Conservation (phyloP, 2,797 vertebrate genomes). For the Setipinna tenuifilis region DNA sequence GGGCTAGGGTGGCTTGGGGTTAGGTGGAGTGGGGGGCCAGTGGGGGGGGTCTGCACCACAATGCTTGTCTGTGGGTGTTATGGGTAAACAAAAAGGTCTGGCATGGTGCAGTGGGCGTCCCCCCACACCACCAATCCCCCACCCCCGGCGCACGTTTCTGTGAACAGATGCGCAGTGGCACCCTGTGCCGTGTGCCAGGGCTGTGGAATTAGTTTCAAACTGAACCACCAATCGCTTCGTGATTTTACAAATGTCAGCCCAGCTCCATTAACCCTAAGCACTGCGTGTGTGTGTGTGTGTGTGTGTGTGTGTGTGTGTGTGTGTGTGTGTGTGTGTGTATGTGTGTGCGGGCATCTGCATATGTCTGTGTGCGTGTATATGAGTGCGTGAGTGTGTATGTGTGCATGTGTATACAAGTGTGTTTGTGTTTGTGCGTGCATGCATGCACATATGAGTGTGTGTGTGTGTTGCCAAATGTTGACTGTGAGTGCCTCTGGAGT, state of each 20-base stretch:
- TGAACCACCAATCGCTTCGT: neutral
- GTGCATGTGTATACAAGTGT: no score
- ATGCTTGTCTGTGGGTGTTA: neutral
- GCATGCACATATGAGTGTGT: neutral
- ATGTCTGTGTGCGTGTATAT: neutral
- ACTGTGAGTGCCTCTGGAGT: neutral
- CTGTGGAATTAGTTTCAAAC: neutral
- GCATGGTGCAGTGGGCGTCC: neutral
- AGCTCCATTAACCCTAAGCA: neutral
- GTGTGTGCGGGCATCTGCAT: neutral
- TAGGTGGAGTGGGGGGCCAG: neutral
- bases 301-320: neutral
- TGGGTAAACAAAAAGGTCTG: neutral
- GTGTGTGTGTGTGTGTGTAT: no score
- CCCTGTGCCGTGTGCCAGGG: neutral
- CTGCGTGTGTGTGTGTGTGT: neutral
- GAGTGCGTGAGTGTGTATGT: neutral
- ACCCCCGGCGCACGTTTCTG: neutral
- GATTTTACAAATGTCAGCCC: neutral
- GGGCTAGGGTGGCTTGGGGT: neutral
- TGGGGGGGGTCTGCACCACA: neutral
- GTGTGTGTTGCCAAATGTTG: neutral
- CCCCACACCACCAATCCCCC: neutral
- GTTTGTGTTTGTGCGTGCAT: neutral
- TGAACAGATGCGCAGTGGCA: neutral